phyloP scores from a whole-genome alignment of 2,888 invertebrate genomes.

The Cordilura impudica region DNA sequence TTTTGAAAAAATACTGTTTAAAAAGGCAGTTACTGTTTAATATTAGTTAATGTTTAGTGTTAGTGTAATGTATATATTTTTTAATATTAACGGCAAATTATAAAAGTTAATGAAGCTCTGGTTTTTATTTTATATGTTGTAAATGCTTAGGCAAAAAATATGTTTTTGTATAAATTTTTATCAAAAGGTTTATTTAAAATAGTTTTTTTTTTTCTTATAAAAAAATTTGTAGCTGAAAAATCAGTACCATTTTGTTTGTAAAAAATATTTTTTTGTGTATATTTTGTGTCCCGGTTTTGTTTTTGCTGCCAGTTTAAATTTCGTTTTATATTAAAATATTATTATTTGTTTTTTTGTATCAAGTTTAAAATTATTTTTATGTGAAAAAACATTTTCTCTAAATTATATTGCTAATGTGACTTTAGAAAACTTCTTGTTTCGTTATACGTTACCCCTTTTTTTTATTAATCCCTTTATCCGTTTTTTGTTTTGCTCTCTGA shows the following conservation, averaged over 20 bases:
- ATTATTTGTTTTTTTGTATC: not conserved
- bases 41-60: slow-evolving; percentile 6
- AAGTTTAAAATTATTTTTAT: not conserved
- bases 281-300: slow-evolving; percentile 33
- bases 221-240: slow-evolving; percentile 33
- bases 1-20: slow-evolving; percentile 55
- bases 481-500: slow-evolving; percentile 35
- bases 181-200: slow-evolving; percentile 38
- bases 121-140: slow-evolving; percentile 38
- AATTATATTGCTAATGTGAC: slow-evolving; percentile 44
- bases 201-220: slow-evolving; percentile 22
- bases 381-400: slow-evolving; percentile 2
- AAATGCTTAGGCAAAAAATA: slow-evolving; percentile 57
- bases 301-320: slow-evolving; percentile 64
- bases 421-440: slow-evolving; percentile 33
- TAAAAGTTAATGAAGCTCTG: slow-evolving; percentile 28
- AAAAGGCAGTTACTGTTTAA: slow-evolving; percentile 51
- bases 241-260: slow-evolving; percentile 46
- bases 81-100: slow-evolving; percentile 43
- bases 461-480: not conserved
- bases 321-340: too few relatives aligned
- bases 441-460: slow-evolving; percentile 27
- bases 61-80: slow-evolving; percentile 12
- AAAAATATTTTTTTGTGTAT: slow-evolving; percentile 44
- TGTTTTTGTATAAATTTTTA: slow-evolving; percentile 18